Base-by-base conservation (phyloP, 2,888 invertebrate genomes). In the Anarsia innoxiella region DNA sequence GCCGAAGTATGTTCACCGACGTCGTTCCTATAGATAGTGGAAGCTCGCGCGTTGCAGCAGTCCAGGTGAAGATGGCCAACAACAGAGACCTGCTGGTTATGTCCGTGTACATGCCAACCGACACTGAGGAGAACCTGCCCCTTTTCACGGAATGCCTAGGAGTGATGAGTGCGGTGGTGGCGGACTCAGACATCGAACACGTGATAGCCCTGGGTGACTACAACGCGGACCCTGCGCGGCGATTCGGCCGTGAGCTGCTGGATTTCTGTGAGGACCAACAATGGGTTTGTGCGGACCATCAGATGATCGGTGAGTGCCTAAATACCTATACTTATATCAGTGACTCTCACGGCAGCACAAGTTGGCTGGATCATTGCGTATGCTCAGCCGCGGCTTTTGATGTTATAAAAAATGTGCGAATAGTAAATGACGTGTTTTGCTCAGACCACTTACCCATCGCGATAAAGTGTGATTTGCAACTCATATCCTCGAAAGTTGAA, bases 351-450 rank as follows among this genome's bases (percentile, higher is more conserved):
- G 25, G 30, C 2, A 26, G 27, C 5, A 23, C 23, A 2, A 31
- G 37, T 9, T 37, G 37, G 37, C 3, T 37, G 1, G 37, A 37
- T 10, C 38, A 32, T 11, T 53, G 53, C 10, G 12, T 31, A 2
- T 12, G n/a, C 1, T 25, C 33, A 3, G 2, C 9, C 3, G 16
- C 31, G 3, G 31, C 23, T 4, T 8, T 8, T 4, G 8, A 3
- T 9, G 2, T 12, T 6, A 8, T 31, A 14, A 12, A 3, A 1
- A 10, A 12, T 8, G 25, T 23, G n/a, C 4, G 10, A 2, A 12
- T 33, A 1, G 2, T 12, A 2, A 25, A 25, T 25, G 33, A 14
- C 10, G 25, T 25, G 1, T 33, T 16, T 10, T 12, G 25, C 12
- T 33, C 33, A 2, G 33, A 33, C 6, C 33, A 33, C 14, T n/a